Conservation (phyloP, 2,797 vertebrate species). For the Chiloscyllium punctatum region DNA sequence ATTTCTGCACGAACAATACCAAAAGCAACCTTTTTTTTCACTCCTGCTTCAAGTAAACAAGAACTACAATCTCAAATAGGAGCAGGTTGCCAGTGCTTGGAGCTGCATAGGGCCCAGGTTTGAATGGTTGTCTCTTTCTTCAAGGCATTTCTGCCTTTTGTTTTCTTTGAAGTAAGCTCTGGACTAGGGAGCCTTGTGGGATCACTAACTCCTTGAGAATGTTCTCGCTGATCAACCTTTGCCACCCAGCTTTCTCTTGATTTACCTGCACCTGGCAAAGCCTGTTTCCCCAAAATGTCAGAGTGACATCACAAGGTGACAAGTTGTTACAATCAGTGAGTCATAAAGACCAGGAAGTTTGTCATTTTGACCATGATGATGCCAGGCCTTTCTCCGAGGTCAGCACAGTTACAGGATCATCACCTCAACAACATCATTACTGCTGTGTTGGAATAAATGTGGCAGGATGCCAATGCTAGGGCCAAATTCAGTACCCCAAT, state of each 20-base stretch:
- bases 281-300: neutral
- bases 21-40: neutral
- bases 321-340: constrained; percentile 1
- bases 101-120: neutral
- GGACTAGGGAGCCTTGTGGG: neutral
- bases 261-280: neutral
- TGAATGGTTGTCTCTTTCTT: neutral
- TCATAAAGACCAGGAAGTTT: constrained; percentile 8
- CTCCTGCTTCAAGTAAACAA: neutral
- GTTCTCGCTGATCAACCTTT: neutral
- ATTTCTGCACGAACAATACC: neutral
- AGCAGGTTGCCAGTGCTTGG: neutral
- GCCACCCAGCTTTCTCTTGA: neutral
- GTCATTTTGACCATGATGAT: neutral
- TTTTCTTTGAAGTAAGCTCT: neutral
- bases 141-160: constrained; percentile 1
- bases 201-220: neutral
- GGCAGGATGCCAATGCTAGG: too few species aligned
- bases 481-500: neutral
- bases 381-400: neutral
- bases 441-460: neutral
- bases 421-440: neutral
- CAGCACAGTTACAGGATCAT: neutral
- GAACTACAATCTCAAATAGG: neutral
- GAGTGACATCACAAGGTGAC: constrained; percentile 2